Conservation (phyloP, 2,113 vertebrate species). For the Ptyas mucosa region DNA sequence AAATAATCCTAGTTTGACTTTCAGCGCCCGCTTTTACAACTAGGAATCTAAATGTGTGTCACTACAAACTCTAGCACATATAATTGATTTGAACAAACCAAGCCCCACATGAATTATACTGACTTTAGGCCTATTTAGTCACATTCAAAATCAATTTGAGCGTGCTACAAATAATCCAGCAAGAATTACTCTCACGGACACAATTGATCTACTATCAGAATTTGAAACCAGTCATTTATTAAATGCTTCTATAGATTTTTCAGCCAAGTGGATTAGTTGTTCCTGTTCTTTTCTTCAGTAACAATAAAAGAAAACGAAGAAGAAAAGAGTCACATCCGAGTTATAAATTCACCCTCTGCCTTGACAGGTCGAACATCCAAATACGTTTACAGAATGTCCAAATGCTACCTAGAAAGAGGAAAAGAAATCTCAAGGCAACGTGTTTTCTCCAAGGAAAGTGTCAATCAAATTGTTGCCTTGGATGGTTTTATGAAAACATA, state of each 20-base stretch:
- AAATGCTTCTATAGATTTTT: background rate
- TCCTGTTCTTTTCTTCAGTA: background rate
- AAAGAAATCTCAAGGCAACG: background rate
- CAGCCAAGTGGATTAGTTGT: background rate
- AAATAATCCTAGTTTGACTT: background rate
- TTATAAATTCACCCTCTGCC: background rate
- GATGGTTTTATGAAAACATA: background rate
- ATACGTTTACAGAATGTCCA: background rate
- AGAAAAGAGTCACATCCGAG: background rate
- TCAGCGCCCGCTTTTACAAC: background rate
- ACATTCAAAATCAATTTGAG: background rate
- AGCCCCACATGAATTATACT: background rate
- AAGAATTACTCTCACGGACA: background rate
- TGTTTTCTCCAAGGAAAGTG: background rate
- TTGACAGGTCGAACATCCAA: background rate
- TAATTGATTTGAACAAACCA: background rate
- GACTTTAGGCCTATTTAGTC: conserved; percentile 4
- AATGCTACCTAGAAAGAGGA: background rate
- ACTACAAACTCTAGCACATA: background rate
- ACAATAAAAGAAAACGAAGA: background rate
- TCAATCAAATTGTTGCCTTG: background rate
- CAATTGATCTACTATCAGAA: background rate
- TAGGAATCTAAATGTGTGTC: background rate
- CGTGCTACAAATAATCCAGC: background rate
- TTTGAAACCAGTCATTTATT: background rate